Conservation (phyloP, 2,797 vertebrate genomes). For the Mastacembelus armatus region DNA sequence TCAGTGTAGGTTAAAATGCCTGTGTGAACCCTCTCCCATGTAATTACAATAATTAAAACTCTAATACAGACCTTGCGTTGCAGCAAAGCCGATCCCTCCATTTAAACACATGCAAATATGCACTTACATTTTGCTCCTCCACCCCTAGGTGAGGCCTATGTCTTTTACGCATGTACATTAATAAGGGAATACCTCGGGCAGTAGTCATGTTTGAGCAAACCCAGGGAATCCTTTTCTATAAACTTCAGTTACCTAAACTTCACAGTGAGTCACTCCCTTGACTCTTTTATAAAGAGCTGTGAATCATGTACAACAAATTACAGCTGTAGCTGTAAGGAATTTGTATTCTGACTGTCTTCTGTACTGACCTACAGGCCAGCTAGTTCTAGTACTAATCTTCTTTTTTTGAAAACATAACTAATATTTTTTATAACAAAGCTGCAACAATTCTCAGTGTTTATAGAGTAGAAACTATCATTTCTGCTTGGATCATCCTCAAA, state of each 20-base stretch:
- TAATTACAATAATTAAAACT: neutral
- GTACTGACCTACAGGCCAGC: no score
- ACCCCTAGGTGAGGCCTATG: neutral
- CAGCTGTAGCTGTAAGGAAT: no score
- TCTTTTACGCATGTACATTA: neutral
- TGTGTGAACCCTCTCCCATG: neutral
- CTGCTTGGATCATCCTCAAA: no score
- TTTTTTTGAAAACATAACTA: no score
- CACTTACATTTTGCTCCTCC: neutral
- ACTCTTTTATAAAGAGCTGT: neutral
- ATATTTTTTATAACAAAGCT: no score
- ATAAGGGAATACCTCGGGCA: neutral
- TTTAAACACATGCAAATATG: neutral
- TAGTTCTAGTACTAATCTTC: no score
- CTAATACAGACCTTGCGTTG: neutral
- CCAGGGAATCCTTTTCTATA: constrained; percentile 1
- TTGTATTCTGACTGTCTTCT: no score
- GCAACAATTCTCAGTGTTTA: no score
- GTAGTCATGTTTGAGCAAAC: constrained; percentile 23
- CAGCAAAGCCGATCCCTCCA: neutral
- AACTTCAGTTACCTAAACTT: constrained; percentile 10
- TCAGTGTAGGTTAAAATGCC: neutral
- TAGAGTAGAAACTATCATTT: no score
- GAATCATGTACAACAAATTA: neutral
- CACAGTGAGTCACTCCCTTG: constrained; percentile 2